Base-by-base conservation (phyloP, 1,140 invertebrate species). In the Pseudomyrmex cubaensis region DNA sequence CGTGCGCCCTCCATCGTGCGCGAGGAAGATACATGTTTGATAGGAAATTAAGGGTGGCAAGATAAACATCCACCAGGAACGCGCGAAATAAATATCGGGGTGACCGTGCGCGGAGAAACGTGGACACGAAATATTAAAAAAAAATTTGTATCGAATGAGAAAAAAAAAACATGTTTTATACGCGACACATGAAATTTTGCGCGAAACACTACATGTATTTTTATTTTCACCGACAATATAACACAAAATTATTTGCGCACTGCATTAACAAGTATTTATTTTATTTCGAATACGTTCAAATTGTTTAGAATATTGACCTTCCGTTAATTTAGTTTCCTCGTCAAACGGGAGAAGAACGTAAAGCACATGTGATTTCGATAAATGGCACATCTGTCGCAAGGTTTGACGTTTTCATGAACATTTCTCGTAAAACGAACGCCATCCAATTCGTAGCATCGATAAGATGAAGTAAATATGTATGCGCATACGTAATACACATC, bases 11-110 rank as follows among this genome's bases (percentile, higher is more conserved):
- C 77, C 35, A 0, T 15, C 83, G 74, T 25, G 25, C 84, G 63
- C 83, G 83, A 82, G 54, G 73, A 72, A 89, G 84, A 84, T 89
- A 89, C 88, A 89, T 86, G 88, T 89, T 89, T 89, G 87, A 89
- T 89, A 86, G 87, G 85, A 89, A 89, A 87, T 89, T 89, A 89
- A 87, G 83, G 87, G 76, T 76, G 87, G 74, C 67, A 84, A 85
- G 77, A 66, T 69, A 89, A 89, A 88, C 84, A 89, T 63, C 56
- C 61, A 78, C 13, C 57, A 67, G 85, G 20, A 35, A 46, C 66
- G 22, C 64, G 9, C 7, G 80, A 46, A 54, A 77, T 48, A 70
- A 78, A 87, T 83, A 87, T 84, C 85, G 54, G 57, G 48, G 2
- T 15, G 17, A 12, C 25, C 25, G 25, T 0, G 12, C 15, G 73